Conservation (phyloP, 2,888 invertebrate genomes). For the Thymelicus sylvestris region DNA sequence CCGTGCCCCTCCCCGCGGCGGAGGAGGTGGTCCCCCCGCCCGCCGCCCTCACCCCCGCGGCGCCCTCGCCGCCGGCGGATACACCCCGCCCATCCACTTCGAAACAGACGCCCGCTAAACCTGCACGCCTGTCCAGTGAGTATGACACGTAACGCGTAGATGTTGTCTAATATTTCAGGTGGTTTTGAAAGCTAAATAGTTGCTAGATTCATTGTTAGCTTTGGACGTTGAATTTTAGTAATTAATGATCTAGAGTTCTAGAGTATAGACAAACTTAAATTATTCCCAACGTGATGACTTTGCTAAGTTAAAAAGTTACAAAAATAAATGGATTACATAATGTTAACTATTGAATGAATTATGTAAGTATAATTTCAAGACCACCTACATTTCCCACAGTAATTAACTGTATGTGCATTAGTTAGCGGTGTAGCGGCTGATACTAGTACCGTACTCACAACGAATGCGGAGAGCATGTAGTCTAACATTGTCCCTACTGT, state of each 20-base stretch:
- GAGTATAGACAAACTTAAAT: not conserved
- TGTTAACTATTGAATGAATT: too few relatives aligned
- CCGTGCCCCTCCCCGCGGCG: slow-evolving; percentile 46
- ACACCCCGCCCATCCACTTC: slow-evolving; percentile 61
- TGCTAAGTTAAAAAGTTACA: not conserved
- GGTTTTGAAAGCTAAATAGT: slow-evolving; percentile 43
- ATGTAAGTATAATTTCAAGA: slow-evolving; percentile 3
- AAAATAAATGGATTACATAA: not conserved
- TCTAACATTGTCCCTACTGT: slow-evolving; percentile 68
- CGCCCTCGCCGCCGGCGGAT: slow-evolving; percentile 44
- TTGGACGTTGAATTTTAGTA: too few relatives aligned
- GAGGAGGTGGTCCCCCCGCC: slow-evolving; percentile 42
- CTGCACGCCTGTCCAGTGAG: slow-evolving; percentile 80
- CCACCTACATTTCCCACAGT: slow-evolving; percentile 13
- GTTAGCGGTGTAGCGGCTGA: slow-evolving; percentile 12
- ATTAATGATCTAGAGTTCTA: not conserved
- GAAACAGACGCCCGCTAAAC: slow-evolving; percentile 76
- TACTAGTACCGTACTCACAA: slow-evolving; percentile 9
- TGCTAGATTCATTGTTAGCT: too few relatives aligned
- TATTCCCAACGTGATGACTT: not conserved
- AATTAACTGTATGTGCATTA: slow-evolving; percentile 24
- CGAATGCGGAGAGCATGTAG: slow-evolving; percentile 29
- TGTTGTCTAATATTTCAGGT: slow-evolving; percentile 38
- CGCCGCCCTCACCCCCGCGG: slow-evolving; percentile 46
- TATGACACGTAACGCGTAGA: slow-evolving; percentile 52